Evolutionary conservation across 2,888 invertebrate genomes (phyloP).

Genomic region (Rapana venosa): DNA sequence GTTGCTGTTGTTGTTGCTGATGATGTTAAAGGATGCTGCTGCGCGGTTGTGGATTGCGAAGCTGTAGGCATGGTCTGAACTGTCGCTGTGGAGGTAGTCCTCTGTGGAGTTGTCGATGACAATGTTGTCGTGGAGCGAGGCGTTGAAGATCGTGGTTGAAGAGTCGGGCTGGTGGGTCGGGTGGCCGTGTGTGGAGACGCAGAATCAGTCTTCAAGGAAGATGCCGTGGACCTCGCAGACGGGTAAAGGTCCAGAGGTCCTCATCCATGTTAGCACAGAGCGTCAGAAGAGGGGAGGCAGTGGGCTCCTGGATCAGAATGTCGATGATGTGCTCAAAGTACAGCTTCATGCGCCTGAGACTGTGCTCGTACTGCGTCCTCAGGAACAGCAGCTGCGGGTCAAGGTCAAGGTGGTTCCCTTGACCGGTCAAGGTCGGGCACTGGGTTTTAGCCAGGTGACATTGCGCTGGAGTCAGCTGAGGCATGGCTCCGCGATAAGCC

Average conservation of each 20-base stretch:
- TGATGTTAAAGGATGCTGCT: background rate
- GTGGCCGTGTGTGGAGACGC: background rate
- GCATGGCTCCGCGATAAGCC: background rate
- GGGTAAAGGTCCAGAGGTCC: background rate
- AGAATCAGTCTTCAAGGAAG: background rate
- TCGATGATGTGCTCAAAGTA: conserved; percentile 24
- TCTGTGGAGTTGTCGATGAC: background rate
- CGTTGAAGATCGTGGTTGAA: too few relatives aligned
- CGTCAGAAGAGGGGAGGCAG: background rate
- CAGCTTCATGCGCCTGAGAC: background rate
- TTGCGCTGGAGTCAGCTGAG: background rate
- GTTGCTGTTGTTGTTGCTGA: background rate
- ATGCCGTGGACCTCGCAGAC: background rate
- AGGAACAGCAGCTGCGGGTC: conserved; percentile 25
- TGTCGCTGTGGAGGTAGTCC: background rate
- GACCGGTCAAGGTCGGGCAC: conserved; percentile 10
- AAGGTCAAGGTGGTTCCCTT: conserved; percentile 9
- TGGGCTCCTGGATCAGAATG: conserved; percentile 4
- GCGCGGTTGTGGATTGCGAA: background rate
- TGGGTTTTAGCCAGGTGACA: conserved; percentile 29
- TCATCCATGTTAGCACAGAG: conserved; percentile 13
- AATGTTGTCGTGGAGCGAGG: background rate
- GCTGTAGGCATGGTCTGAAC: background rate
- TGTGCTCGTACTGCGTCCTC: conserved; percentile 25
- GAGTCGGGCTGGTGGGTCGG: background rate